These are phyloP conservation scores for Parotocinclus haroldoi DNA, from an alignment of 2,797 vertebrate genomes.

Conservation along the genomic window DNA sequence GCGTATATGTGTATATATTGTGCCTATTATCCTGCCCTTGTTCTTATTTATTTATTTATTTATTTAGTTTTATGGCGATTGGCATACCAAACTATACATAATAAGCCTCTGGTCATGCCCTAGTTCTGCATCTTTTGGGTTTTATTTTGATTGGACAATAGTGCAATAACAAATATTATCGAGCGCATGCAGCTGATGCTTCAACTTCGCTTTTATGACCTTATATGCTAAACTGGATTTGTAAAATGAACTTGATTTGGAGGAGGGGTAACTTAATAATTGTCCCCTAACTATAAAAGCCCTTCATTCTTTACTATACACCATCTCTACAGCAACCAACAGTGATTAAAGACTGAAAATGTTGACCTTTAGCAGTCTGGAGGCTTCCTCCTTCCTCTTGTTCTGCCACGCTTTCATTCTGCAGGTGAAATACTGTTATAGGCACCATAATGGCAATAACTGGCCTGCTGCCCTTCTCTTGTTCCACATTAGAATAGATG, in stretches of 20 bases:
- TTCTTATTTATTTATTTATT: too few species aligned
- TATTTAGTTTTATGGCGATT: too few species aligned
- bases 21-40: too few species aligned
- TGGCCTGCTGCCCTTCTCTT: slow-evolving; percentile 9
- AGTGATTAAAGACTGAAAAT: slow-evolving; percentile 11
- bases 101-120: too few species aligned
- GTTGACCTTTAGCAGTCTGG: slow-evolving; percentile 22
- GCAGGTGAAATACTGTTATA: slow-evolving; percentile 33
- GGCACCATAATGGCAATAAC: slow-evolving; percentile 19
- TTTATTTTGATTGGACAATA: too few species aligned
- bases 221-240: background rate
- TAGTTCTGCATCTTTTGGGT: too few species aligned
- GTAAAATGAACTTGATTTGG: slow-evolving; percentile 19
- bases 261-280: background rate
- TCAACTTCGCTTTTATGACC: background rate
- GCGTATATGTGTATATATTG: too few species aligned
- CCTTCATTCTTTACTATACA: slow-evolving; percentile 2
- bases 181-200: too few species aligned
- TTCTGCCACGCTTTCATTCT: slow-evolving; percentile 7
- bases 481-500: slow-evolving; percentile 36
- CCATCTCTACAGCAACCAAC: slow-evolving; percentile 12
- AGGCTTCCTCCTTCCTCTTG: slow-evolving; percentile 11
- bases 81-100: too few species aligned
- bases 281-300: slow-evolving; percentile 21
- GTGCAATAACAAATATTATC: too few species aligned